A percentile compares a stretch with the other conserved stretches of the same genome.
These are phyloP conservation scores for Mus caroli DNA, from an alignment of 2,797 vertebrate species.

Conservation along the genomic window DNA sequence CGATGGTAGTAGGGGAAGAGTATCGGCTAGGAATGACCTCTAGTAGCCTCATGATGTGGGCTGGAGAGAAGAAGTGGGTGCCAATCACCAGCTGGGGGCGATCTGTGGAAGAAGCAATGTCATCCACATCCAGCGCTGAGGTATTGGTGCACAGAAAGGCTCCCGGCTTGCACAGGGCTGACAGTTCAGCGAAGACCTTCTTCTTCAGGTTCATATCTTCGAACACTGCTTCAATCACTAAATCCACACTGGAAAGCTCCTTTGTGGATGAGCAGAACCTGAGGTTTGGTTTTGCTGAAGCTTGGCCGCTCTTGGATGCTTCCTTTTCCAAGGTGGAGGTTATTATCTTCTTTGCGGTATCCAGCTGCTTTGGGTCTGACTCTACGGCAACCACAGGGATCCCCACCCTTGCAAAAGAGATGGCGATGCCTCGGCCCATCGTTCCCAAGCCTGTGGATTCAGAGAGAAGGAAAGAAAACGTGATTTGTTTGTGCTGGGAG, in stretches of 20 bases:
- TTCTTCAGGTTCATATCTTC: slow-evolving; percentile 95
- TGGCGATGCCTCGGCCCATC: slow-evolving; percentile 95
- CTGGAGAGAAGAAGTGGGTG: slow-evolving; percentile 97
- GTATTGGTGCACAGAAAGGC: slow-evolving; percentile 95
- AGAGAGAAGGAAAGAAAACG: slow-evolving; percentile 30
- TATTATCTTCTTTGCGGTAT: slow-evolving; percentile 89
- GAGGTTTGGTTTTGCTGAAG: slow-evolving; percentile 74
- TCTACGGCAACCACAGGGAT: slow-evolving; percentile 95
- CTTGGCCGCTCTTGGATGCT: slow-evolving; percentile 86
- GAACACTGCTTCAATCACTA: slow-evolving; percentile 97
- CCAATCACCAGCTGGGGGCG: slow-evolving; percentile 93
- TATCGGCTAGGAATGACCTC: slow-evolving; percentile 93
- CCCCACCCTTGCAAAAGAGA: slow-evolving; percentile 91
- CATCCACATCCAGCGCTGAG: slow-evolving; percentile 93
- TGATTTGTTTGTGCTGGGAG: not conserved
- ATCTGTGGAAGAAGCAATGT: slow-evolving; percentile 91
- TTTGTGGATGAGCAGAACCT: slow-evolving; percentile 89
- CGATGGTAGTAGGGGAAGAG: slow-evolving; percentile 91
- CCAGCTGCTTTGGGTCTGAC: slow-evolving; percentile 91
- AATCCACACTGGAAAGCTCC: slow-evolving; percentile 89
- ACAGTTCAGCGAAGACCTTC: slow-evolving; percentile 92
- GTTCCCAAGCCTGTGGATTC: slow-evolving; percentile 94
- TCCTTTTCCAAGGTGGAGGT: slow-evolving; percentile 90
- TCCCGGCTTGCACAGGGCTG: slow-evolving; percentile 90
- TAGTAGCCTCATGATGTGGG: slow-evolving; percentile 95